phyloP scores from a whole-genome alignment of 2,888 invertebrate genomes.

The Eilema griseolum region DNA sequence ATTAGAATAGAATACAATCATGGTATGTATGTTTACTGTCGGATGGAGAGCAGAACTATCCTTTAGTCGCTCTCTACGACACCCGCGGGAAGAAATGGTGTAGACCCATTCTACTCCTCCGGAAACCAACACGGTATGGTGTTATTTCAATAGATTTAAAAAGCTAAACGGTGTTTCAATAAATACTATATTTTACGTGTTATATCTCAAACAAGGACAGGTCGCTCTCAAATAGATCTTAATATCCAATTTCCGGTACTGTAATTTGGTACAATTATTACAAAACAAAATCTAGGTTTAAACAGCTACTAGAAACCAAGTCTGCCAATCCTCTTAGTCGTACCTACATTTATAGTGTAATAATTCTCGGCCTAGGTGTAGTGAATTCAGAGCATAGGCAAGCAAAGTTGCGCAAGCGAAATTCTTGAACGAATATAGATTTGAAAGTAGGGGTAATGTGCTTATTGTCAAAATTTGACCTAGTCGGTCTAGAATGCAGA shows the following conservation, averaged over 20 bases:
- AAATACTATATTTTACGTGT: neutral
- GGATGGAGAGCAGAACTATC: too few relatives aligned
- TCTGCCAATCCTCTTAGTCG: conserved; percentile 9
- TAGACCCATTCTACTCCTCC: too few relatives aligned
- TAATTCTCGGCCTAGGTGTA: conserved; percentile 33
- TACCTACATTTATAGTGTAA: conserved; percentile 5
- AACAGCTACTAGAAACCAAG: conserved; percentile 32
- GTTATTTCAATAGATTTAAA: neutral
- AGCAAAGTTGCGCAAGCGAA: conserved; percentile 41
- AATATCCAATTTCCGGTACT: neutral
- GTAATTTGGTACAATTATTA: conserved; percentile 23
- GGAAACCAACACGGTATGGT: neutral
- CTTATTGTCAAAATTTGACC: conserved; percentile 45
- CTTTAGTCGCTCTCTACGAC: too few relatives aligned
- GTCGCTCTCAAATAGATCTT: neutral
- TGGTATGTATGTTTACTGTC: too few relatives aligned
- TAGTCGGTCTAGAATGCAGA: conserved; percentile 15
- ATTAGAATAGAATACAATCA: too few relatives aligned
- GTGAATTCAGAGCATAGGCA: conserved; percentile 37
- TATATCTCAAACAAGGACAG: neutral
- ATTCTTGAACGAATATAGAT: conserved; percentile 42
- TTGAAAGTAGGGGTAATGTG: conserved; percentile 22
- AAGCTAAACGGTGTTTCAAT: too few relatives aligned
- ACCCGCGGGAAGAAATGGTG: too few relatives aligned
- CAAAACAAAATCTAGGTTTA: conserved; percentile 35